Evolutionary conservation across 2,797 vertebrate species (phyloP), one percentile per base, ranked within the genome.

Genomic region (Garrulus glandarius): DNA sequence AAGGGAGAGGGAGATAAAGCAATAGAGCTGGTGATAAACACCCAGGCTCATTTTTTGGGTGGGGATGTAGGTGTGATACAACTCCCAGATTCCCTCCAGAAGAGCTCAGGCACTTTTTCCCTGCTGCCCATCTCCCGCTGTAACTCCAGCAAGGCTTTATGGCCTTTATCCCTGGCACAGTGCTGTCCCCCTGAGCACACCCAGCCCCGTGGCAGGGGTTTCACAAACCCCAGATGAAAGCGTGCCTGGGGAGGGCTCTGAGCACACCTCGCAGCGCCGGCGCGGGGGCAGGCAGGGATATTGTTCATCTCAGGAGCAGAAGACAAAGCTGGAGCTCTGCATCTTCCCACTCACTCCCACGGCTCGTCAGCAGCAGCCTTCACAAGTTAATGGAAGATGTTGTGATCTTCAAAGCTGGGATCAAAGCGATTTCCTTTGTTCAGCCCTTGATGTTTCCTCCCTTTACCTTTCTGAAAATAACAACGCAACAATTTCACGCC

Each of bases 301-400:
- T 55, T 67, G 76, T 46, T 3, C 29, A 74, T 56, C 80, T 71
- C 63, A 11, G 76, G 39, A 80, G 49, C 2, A 80, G 75, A 80
- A 95, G 94, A 94, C 92, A 89, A 92, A 95, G 89, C 90, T 76
- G 43, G 14, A 95, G 87, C 86, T 94, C 71, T 69, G 69, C 63
- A 67, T 50, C 93, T 65, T 92, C 94, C 96, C 95, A 88, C 96
- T 87, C 86, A 34, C 92, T 93, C 89, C 89, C 67, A 70, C 89
- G 5, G 75, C 87, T 82, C 71, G 12, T 46, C 46, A 43, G 67
- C 92, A 87, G 43, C 87, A 76, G 71, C 89, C 85, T 76, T 57
- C 70, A 1, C 11, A 32, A 76, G 64, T 43, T 74, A 87, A 87
- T 34, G 63, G 83, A 23, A 93, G 91, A 64, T 20, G 37, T 14